Conservation (phyloP, 2,113 vertebrate species). For the Pseudorasbora parva region DNA sequence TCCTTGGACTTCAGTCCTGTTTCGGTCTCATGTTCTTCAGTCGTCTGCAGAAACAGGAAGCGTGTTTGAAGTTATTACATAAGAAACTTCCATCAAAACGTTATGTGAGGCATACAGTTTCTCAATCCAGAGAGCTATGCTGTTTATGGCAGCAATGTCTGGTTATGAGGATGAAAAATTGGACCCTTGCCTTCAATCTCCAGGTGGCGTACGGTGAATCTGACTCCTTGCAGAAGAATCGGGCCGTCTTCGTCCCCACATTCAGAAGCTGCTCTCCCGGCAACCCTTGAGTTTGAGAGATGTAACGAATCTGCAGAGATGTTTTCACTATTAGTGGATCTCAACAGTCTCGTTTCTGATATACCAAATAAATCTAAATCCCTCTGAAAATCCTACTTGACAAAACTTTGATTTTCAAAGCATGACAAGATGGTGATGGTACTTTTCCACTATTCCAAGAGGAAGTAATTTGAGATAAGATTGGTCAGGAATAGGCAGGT, state of each 20-base stretch:
- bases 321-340: background rate
- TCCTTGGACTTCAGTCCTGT: constrained; percentile 99
- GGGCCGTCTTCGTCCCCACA: constrained; percentile 93
- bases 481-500: constrained; percentile 22
- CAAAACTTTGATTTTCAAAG: background rate
- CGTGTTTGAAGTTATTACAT: constrained; percentile 1
- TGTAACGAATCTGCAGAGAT: constrained; percentile 91
- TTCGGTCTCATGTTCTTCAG: constrained; percentile 95
- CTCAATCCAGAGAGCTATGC: constrained; percentile 1
- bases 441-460: constrained; percentile 7
- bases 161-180: background rate
- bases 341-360: background rate
- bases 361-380: background rate
- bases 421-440: background rate
- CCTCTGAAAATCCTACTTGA: background rate
- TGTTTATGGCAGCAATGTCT: background rate
- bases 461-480: constrained; percentile 14
- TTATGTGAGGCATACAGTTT: background rate
- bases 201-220: constrained; percentile 89
- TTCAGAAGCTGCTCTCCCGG: constrained; percentile 92
- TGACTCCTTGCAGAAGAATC: constrained; percentile 85
- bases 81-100: background rate
- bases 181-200: constrained; percentile 89
- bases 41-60: constrained; percentile 79
- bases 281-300: constrained; percentile 97